Evolutionary conservation across 2,888 invertebrate genomes (phyloP).

Genomic region (Tetranychus truncatus): DNA sequence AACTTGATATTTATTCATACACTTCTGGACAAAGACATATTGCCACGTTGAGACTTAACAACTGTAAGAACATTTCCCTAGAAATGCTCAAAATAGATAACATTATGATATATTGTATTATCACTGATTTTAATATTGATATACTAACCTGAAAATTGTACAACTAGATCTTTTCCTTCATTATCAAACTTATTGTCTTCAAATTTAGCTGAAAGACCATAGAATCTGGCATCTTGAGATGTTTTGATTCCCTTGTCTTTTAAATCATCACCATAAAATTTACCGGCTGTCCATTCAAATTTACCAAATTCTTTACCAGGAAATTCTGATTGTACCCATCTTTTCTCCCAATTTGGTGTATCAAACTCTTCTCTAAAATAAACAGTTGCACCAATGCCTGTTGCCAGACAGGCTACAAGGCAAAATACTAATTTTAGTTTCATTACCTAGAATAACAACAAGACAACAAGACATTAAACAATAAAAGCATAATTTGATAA

Average conservation of each 20-base stretch:
- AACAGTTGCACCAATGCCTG: constrained; percentile 15
- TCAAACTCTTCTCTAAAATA: constrained; percentile 26
- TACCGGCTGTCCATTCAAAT: constrained; percentile 72
- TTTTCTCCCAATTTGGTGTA: constrained; percentile 59
- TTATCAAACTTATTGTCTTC: constrained; percentile 57
- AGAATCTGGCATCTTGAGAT: constrained; percentile 89
- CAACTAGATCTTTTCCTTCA: constrained; percentile 67
- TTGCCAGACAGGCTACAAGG: not conserved
- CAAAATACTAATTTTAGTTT: not conserved
- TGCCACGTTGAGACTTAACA: not conserved
- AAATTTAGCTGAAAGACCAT: constrained; percentile 86
- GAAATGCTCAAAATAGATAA: too few relatives aligned
- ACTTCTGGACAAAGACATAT: not conserved
- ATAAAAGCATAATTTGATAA: not conserved
- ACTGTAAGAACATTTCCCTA: too few relatives aligned
- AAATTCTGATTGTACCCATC: constrained; percentile 83
- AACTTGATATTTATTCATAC: not conserved
- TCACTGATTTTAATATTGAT: not conserved
- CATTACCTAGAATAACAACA: not conserved
- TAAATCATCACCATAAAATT: constrained; percentile 78
- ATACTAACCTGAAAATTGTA: constrained; percentile 56
- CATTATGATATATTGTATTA: too few relatives aligned
- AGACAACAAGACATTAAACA: not conserved
- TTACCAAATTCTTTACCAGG: constrained; percentile 87
- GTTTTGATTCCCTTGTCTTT: constrained; percentile 67